Percentiles rank a stretch among this genome's conserved stretches.
These are phyloP conservation scores for Pteropus rufus DNA, from an alignment of 2,797 vertebrate species.

Conservation along the genomic window DNA sequence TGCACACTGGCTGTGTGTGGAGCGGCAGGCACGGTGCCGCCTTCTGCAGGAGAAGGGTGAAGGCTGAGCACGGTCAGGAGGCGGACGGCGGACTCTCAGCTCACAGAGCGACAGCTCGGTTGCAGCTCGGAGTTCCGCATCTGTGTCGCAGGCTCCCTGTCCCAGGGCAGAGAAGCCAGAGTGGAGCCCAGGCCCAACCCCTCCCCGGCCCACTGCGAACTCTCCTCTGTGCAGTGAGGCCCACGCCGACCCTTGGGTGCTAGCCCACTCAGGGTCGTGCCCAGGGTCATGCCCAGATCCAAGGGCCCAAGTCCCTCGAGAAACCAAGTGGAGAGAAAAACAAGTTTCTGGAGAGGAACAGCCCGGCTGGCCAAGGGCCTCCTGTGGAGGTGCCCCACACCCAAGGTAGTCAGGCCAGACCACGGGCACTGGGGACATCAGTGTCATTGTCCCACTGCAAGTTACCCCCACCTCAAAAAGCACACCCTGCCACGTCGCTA, in stretches of 20 bases:
- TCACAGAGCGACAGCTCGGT: too few species aligned
- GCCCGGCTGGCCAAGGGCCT: neutral
- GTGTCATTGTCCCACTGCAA: accelerated
- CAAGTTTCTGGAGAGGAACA: neutral
- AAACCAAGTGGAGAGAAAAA: too few species aligned
- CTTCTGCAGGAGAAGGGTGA: neutral
- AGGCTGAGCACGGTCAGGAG: neutral
- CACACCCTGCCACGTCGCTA: neutral
- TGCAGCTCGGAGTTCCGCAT: neutral
- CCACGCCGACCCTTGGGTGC: neutral
- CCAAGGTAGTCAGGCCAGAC: neutral
- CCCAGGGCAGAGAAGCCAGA: neutral
- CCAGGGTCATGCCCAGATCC: too few species aligned
- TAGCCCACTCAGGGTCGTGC: too few species aligned
- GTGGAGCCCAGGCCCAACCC: too few species aligned
- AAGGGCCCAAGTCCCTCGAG: too few species aligned
- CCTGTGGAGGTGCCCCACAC: neutral
- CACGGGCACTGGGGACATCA: too few species aligned
- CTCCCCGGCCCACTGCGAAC: neutral
- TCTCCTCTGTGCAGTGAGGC: neutral
- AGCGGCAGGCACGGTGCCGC: too few species aligned
- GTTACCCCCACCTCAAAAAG: accelerated
- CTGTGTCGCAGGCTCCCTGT: neutral
- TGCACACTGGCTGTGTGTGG: too few species aligned
- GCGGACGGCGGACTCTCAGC: too few species aligned